phyloP scores from a whole-genome alignment of 2,113 vertebrate species.

The Coryphaenoides rupestris region DNA sequence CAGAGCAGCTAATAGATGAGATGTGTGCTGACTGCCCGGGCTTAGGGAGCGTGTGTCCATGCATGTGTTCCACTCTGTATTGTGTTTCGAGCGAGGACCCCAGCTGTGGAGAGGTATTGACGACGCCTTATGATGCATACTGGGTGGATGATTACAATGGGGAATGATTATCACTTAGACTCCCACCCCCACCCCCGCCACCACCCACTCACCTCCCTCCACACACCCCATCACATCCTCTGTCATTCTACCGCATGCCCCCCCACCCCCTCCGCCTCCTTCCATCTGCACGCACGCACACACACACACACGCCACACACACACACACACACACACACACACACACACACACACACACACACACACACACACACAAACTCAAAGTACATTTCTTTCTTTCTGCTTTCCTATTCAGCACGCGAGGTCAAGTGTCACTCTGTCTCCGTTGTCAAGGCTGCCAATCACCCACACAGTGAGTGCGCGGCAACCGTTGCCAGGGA shows the following conservation, averaged over 20 bases:
- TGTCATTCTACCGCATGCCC: not conserved
- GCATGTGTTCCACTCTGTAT: constrained; percentile 47
- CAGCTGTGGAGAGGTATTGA: constrained; percentile 67
- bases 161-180: constrained; percentile 68
- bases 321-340: not conserved
- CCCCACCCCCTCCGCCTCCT: constrained; percentile 11
- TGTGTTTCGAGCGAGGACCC: constrained; percentile 63
- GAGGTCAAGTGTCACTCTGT: constrained; percentile 72
- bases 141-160: constrained; percentile 68
- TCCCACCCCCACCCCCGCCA: constrained; percentile 38
- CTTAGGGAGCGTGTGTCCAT: constrained; percentile 52
- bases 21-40: constrained; percentile 57
- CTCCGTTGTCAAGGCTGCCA: constrained; percentile 76
- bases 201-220: constrained; percentile 36
- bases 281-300: constrained; percentile 8
- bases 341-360: no score
- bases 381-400: constrained; percentile 19
- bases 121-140: constrained; percentile 62
- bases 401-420: constrained; percentile 63
- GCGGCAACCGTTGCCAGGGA: constrained; percentile 77
- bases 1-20: constrained; percentile 56
- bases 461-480: constrained; percentile 73
- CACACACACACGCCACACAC: not conserved
- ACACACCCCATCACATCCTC: constrained; percentile 30
- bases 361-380: constrained; percentile 7